Evolutionary conservation across 2,113 vertebrate genomes (phyloP), one percentile per base, ranked within the genome.

Genomic region (Parus major): DNA sequence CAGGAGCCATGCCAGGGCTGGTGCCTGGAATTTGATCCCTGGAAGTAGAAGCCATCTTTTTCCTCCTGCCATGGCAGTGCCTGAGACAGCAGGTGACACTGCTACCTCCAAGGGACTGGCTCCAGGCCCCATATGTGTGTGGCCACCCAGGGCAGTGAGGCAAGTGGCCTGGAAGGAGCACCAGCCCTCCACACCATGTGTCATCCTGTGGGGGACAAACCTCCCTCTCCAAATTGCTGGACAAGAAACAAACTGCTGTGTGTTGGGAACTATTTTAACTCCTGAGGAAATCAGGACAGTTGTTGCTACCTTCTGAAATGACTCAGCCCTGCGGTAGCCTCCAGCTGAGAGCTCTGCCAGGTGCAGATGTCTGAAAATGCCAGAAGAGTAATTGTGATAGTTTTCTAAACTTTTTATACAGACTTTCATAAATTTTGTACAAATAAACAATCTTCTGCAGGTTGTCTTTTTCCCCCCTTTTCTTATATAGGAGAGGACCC

Each of bases 91-190:
- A 87, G 64, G 24, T 0, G 0, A 42, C 22, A 13, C 35, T 1
- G 0, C 33, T 80, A 59, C 46, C 29, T 47, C 33, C 44, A 42
- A 66, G 31, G 39, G 15, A 22, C 41, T 68, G 49, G 25, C 35
- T 80, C 33, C 39, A 66, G 57, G 17, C 11, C 18, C 21, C 0
- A 0, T 0, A 1, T 5, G 13, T 6, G 2, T 1, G 2, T 47
- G 39, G 23, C 49, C 53, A 69, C 8, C 8, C 31, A 33, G 46
- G 53, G 21, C 42, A 55, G 16, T 1, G 4, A 79, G 47, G 44
- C 1, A 4, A 63, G 29, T 18, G 23, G 39, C 21, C 59, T 82
- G 42, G 36, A 36, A 73, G 17, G 11, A 86, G 36, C 1, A 5
- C 21, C 2, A 3, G 49, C 7, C 29, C 29, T 36, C 36, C 5